Conservation (phyloP, 2,888 invertebrate genomes). For the Incurvaria masculella region DNA sequence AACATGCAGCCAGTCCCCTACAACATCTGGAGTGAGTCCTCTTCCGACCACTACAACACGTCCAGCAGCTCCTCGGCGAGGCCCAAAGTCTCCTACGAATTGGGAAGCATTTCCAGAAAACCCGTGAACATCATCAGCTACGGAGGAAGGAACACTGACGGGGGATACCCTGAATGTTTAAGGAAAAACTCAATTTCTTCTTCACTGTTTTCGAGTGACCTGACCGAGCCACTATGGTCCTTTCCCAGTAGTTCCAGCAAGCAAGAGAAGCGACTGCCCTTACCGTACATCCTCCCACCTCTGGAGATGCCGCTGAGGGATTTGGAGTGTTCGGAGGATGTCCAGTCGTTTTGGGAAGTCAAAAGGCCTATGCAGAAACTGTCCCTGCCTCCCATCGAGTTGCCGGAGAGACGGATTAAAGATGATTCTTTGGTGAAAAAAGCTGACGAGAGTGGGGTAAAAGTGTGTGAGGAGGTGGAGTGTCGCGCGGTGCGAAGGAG, state of each 20-base stretch:
- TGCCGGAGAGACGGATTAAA: conserved; percentile 20
- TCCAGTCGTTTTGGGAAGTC: neutral
- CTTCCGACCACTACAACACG: conserved; percentile 8
- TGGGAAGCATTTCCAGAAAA: conserved; percentile 25
- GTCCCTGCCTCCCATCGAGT: conserved; percentile 25
- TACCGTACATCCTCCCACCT: neutral
- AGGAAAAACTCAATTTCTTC: conserved; percentile 26
- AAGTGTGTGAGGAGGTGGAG: conserved; percentile 19
- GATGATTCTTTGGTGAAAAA: no score
- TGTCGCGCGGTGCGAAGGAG: conserved; percentile 17
- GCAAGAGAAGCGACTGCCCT: neutral
- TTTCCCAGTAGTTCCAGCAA: neutral
- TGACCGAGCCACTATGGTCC: conserved; percentile 8
- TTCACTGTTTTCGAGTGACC: conserved; percentile 30
- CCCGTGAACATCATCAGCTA: conserved; percentile 20
- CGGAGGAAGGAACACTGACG: neutral
- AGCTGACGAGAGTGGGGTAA: neutral
- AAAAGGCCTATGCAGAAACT: conserved; percentile 15
- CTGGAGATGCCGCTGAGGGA: neutral
- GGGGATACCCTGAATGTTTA: neutral
- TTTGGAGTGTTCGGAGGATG: neutral
- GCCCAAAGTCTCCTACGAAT: conserved; percentile 19
- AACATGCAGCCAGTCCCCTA: conserved; percentile 24
- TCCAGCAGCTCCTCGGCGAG: neutral
- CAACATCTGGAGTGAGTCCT: conserved; percentile 10